Evolutionary conservation across 2,113 vertebrate genomes (phyloP).

Genomic region (Nipponia nippon): DNA sequence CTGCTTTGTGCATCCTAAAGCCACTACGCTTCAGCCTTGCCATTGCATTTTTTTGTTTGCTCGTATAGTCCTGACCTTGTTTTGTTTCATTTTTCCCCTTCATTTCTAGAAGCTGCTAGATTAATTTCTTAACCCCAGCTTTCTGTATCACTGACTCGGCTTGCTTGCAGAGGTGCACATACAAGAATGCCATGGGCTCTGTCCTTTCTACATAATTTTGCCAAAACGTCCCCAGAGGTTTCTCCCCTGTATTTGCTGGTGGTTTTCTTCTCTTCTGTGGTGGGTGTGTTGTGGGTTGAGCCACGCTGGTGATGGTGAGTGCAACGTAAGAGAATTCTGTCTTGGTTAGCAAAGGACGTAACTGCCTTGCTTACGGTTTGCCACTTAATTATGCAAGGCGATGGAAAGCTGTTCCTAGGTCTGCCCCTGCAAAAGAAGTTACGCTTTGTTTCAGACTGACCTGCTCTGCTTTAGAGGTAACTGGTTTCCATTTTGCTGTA

Average conservation of each 20-base stretch:
- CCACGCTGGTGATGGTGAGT: neutral
- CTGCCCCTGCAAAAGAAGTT: neutral
- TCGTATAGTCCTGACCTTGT: neutral
- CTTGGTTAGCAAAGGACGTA: neutral
- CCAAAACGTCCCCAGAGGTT: neutral
- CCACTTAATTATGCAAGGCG: accelerated
- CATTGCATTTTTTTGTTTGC: neutral
- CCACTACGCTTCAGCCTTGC: neutral
- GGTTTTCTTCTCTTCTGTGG: neutral
- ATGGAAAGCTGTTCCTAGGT: neutral
- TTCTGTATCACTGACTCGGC: neutral
- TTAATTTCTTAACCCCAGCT: neutral
- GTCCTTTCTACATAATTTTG: neutral
- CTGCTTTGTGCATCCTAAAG: neutral
- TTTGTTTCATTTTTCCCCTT: neutral
- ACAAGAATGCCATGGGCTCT: neutral
- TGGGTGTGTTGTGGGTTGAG: neutral
- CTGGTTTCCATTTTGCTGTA: neutral
- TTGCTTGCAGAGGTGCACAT: neutral
- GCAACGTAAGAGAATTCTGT: accelerated
- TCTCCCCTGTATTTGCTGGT: neutral
- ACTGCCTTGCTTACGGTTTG: neutral
- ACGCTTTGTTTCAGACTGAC: neutral
- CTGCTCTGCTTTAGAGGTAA: neutral
- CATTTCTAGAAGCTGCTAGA: neutral